Evolutionary conservation across 2,888 invertebrate species (phyloP), one percentile per base, ranked within the genome.

Genomic region (Drosophila infuscata): DNA sequence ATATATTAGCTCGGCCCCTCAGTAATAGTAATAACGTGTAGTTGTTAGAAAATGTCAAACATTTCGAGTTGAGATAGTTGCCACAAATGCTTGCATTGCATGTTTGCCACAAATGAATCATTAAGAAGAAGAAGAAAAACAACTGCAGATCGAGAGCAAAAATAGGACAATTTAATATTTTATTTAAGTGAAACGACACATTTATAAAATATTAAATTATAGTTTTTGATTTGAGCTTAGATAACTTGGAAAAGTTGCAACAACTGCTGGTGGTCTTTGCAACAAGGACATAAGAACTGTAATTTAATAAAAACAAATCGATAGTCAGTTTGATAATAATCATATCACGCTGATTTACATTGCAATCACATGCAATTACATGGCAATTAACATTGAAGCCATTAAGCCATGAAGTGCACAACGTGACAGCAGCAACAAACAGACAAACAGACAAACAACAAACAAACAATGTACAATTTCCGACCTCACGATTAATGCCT

Each of bases 351-450:
- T 25, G 54, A 68, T 75, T 69, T 61, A 74, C 70, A 76, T 54
- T 69, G 76, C 88, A 84, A 89, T 82, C 74, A 38, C 71, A 70
- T 60, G 71, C 69, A 70, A 85, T 85, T 89, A 85, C 85, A 88
- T 70, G 88, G 74, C 80, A 85, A 85, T 89, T 89, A 89, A 85
- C 85, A 89, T 79, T 77, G 41, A 41, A 57, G 79, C 73, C 89
- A 89, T 89, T 89, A 87, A 87, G 82, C 71, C 89, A 75, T 70
- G 79, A 72, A 83, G 69, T 79, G 84, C 62, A 52, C 63, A 79
- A 68, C 60, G 74, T 81, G 81, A 84, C 78, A 63, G 81, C 46
- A 67, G 60, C 63, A 58, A 64, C 43, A 49, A 60, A 20, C 60
- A 43, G 11, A 25, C 46, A 46, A 29, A 38, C 32, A 33, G 43